Evolutionary conservation across 2,888 invertebrate genomes (phyloP).

Genomic region (Cylloceria caligata): DNA sequence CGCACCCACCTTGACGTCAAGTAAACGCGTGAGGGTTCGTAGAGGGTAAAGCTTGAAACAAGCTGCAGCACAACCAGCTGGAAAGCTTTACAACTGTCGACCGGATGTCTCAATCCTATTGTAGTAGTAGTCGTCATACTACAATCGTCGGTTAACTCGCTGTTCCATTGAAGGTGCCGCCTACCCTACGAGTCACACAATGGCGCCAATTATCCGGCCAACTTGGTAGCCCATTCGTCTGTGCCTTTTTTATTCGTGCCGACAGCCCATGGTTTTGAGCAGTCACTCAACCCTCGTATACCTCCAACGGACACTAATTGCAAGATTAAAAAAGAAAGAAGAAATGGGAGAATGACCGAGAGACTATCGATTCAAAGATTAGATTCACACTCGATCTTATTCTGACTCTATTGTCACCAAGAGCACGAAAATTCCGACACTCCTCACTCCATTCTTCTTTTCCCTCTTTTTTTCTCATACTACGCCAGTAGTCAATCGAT

Average conservation of each 20-base stretch:
- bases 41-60: conserved; percentile 34
- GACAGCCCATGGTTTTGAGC: conserved; percentile 1
- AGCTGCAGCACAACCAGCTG: conserved; percentile 11
- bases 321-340: conserved; percentile 1
- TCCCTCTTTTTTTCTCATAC: conserved; percentile 11
- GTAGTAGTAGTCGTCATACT: background rate
- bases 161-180: conserved; percentile 19
- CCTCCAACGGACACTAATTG: conserved; percentile 9
- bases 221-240: conserved; percentile 23
- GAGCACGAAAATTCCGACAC: background rate
- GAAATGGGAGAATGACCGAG: background rate
- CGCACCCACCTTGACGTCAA: conserved; percentile 42
- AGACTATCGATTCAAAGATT: conserved; percentile 25
- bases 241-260: conserved; percentile 23
- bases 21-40: conserved; percentile 30
- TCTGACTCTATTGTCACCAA: conserved; percentile 20
- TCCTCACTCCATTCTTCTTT: conserved; percentile 5
- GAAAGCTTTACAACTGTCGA: conserved; percentile 39
- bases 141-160: conserved; percentile 36
- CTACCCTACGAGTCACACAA: conserved; percentile 18
- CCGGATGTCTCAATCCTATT: conserved; percentile 13
- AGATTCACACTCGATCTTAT: conserved; percentile 19
- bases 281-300: background rate
- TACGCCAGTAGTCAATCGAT: conserved; percentile 1
- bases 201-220: conserved; percentile 40